These are phyloP conservation scores for Sebastes trivittatus DNA, from an alignment of 2,797 vertebrate genomes.

Conservation along the genomic window DNA sequence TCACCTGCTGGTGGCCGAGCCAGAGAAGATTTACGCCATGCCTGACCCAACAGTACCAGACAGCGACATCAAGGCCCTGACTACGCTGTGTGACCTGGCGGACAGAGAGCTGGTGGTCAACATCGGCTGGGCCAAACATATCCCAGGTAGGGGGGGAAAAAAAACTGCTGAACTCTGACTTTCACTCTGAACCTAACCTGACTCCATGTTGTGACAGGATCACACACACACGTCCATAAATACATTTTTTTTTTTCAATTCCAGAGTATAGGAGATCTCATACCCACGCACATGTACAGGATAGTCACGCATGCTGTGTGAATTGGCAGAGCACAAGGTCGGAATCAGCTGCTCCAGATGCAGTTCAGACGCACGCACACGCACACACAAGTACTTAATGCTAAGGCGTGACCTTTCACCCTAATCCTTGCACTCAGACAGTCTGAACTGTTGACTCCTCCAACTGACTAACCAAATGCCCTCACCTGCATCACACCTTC, in stretches of 20 bases:
- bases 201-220: conserved; percentile 1
- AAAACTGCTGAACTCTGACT: conserved; percentile 5
- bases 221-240: not conserved
- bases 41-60: conserved; percentile 97
- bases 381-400: conserved; percentile 23
- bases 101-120: conserved; percentile 98
- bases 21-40: conserved; percentile 99
- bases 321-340: conserved; percentile 71
- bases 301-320: conserved; percentile 25
- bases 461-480: conserved; percentile 21
- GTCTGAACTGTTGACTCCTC: conserved; percentile 45
- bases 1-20: conserved; percentile 98
- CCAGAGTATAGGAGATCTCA: not conserved
- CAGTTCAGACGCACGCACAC: conserved; percentile 80
- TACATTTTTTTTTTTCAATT: not conserved
- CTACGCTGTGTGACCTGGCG: conserved; percentile 97
- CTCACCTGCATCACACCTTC: not conserved
- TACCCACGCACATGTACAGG: not conserved
- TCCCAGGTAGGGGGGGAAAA: conserved; percentile 88
- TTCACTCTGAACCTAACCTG: conserved; percentile 8
- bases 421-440: conserved; percentile 47
- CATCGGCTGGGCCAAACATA: conserved; percentile 99
- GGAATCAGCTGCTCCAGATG: conserved; percentile 91
- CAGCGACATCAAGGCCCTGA: conserved; percentile 99
- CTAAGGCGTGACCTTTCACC: conserved; percentile 46